Conservation (phyloP, 2,113 vertebrate genomes). For the Tychaedon coryphoeus region DNA sequence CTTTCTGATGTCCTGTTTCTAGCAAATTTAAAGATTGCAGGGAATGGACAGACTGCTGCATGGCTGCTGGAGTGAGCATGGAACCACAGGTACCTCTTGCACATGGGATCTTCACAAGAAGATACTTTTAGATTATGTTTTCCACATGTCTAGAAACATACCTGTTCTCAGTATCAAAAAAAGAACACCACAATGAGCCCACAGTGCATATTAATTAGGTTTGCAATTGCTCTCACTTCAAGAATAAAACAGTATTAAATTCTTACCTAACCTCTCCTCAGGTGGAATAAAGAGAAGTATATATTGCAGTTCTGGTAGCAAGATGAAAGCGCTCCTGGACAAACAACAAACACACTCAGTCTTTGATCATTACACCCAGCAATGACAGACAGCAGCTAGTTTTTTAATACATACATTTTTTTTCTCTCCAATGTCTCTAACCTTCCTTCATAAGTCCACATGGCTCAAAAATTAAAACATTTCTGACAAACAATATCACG, state of each 20-base stretch:
- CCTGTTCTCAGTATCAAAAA: neutral
- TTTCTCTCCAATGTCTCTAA: neutral
- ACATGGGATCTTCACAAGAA: neutral
- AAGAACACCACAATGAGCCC: neutral
- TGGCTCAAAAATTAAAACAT: neutral
- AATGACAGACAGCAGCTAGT: neutral
- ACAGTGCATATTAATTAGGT: neutral
- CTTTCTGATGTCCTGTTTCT: neutral
- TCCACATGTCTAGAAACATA: neutral
- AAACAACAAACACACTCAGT: neutral
- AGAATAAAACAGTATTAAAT: neutral
- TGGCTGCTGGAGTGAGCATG: neutral
- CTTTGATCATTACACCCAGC: neutral
- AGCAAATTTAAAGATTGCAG: neutral
- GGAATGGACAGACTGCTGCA: neutral
- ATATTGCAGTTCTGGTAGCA: conserved; percentile 81
- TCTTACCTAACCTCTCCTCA: conserved; percentile 77
- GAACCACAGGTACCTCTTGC: neutral
- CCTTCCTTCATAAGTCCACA: neutral
- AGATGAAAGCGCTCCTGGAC: conserved; percentile 80
- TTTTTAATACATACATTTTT: neutral
- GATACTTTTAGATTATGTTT: neutral
- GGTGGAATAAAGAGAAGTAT: conserved; percentile 80
- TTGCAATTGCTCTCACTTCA: neutral
- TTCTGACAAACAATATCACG: neutral